Evolutionary conservation across 2,113 vertebrate genomes (phyloP), one percentile per base, ranked within the genome.

Genomic region (Aegypius monachus): DNA sequence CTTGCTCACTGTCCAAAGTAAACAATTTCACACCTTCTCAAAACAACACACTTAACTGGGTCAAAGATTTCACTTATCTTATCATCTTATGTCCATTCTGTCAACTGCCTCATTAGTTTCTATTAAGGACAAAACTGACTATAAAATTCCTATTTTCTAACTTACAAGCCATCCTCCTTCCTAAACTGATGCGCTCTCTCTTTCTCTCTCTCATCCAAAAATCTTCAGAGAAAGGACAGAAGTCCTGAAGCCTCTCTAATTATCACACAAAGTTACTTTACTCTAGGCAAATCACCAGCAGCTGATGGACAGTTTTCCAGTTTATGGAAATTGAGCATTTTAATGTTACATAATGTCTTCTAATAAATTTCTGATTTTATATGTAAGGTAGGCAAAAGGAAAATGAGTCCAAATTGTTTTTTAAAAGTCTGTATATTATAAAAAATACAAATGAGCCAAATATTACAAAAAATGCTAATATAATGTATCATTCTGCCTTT

Each of bases 71-170:
- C 68, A 87, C 63, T 81, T 94, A 88, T 16, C 63, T 81, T 93
- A 88, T 15, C 68, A 93, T 66, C 73, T 55, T 90, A 20, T 3
- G 38, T 34, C 77, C 43, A 52, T 47, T 81, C 81, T 90, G 63
- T 81, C 88, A 96, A 58, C 18, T 74, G 67, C 68, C 67, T 92
- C 86, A 95, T 62, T 94, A 86, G 61, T 66, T 97, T 71, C 83
- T 88, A 88, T 89, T 93, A 97, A 70, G 52, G 84, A 93, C n/a
- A 82, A 72, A 66, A 96, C 23, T 91, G 95, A 92, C 94, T 74
- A 91, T 63, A 95, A 93, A 96, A 95, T 36, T 95, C 82, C 59
- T 96, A 40, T 97, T 82, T 92, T 68, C 88, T 94, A 96, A 79
- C 52, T 63, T 84, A 47, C 17, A 62, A 93, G 32, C 53, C 23